These are phyloP conservation scores for Pachyuromys duprasi DNA, from an alignment of 2,797 vertebrate genomes.

Conservation along the genomic window DNA sequence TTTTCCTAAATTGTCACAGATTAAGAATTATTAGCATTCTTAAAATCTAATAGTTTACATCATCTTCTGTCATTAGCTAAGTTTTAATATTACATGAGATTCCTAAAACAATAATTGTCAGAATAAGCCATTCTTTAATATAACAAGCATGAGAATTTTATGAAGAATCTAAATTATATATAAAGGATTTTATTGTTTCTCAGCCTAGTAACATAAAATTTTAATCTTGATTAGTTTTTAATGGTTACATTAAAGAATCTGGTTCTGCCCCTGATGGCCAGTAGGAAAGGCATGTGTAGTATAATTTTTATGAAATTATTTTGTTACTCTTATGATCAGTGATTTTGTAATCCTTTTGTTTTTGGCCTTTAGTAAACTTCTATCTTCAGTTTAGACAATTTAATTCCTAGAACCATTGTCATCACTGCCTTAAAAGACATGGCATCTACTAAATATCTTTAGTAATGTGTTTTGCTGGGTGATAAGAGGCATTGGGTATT, in stretches of 20 bases:
- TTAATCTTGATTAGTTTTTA: slow-evolving; percentile 32
- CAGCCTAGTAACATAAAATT: slow-evolving; percentile 16
- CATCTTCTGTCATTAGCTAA: neutral
- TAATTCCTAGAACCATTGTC: neutral
- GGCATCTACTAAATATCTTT: neutral
- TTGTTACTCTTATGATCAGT: neutral
- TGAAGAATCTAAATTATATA: slow-evolving; percentile 56
- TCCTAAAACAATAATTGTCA: slow-evolving; percentile 35
- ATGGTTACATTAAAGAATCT: neutral
- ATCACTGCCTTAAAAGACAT: neutral
- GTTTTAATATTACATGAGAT: slow-evolving; percentile 54
- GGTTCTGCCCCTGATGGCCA: neutral
- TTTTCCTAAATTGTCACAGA: neutral
- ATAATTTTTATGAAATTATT: slow-evolving; percentile 24
- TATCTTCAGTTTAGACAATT: slow-evolving; percentile 22
- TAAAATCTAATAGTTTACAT: slow-evolving; percentile 12
- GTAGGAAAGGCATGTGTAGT: neutral
- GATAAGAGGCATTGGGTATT: neutral
- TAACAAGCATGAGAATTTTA: slow-evolving; percentile 59
- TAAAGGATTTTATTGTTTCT: slow-evolving; percentile 32
- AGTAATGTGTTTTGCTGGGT: neutral
- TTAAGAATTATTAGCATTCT: slow-evolving; percentile 7
- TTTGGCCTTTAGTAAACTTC: slow-evolving; percentile 39
- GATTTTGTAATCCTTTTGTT: slow-evolving; percentile 29
- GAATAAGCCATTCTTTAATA: slow-evolving; percentile 61